Evolutionary conservation across 1,140 invertebrate genomes (phyloP), one percentile per base, ranked within the genome.

Genomic region (Hylyphantes graminicola): DNA sequence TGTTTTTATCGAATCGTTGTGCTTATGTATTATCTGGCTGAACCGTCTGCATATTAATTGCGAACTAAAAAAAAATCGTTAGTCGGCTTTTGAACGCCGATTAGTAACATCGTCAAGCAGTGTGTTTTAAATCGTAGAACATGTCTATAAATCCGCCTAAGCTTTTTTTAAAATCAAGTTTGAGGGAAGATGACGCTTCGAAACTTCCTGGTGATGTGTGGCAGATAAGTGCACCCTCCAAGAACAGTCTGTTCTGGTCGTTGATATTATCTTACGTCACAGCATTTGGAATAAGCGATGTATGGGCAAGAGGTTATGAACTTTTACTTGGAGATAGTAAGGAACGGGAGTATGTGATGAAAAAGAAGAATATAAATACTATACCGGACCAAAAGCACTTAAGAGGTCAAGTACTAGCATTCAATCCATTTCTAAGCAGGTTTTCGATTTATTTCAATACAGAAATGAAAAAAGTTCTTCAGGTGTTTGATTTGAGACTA

Each of bases 351-450:
- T 21, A 74, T 10, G 7, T 74, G 54, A 74, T 74, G 72, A 9
- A 35, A 15, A 74, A 74, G 48, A 74, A n/a, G 21, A 74, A 74
- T 0, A 35, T 74, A 15, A 5, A 9, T 13, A 9, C 1, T 2
- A 0, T 11, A 7, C 11, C 9, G 5, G 19, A 50, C 15, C 11
- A 35, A 59, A 21, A 57, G 7, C 11, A 55, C 57, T 10, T 35
- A 35, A 74, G 35, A 13, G 13, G 9, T 3, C 19, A 19, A 48
- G 19, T 74, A 15, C n/a, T 13, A 13, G 57, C 48, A 15, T 74
- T 74, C 17, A 74, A 74, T 74, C 72, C 72, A 2, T 74, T 74
- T 8, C 35, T 57, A 15, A 74, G 57, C 12, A 17, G 57, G 15
- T 55, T 57, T 9, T 55, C 72, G 2, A 57, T 74, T 74, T 74